phyloP scores from a whole-genome alignment of 2,113 vertebrate genomes.

The Cheilinus undulatus region DNA sequence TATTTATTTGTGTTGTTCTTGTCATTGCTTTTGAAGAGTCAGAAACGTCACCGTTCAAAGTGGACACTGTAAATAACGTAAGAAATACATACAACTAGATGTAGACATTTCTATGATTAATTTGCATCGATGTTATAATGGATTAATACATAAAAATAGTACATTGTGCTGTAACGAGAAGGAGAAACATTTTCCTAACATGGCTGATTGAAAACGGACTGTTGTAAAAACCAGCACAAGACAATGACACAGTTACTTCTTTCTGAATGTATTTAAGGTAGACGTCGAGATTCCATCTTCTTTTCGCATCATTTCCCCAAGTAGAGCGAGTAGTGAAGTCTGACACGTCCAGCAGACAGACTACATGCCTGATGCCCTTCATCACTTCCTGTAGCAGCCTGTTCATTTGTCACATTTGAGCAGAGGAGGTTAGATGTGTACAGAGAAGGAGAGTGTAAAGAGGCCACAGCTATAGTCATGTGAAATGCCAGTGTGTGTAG shows the following conservation, averaged over 20 bases:
- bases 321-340: slow-evolving; percentile 54
- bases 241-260: slow-evolving; percentile 84
- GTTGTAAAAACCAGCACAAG: slow-evolving; percentile 90
- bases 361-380: slow-evolving; percentile 43
- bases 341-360: slow-evolving; percentile 37
- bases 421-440: slow-evolving; percentile 17
- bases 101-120: slow-evolving; percentile 83
- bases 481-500: slow-evolving; percentile 46
- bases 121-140: slow-evolving; percentile 82
- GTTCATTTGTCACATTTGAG: slow-evolving; percentile 38
- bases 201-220: slow-evolving; percentile 90
- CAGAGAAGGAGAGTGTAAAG: slow-evolving; percentile 27
- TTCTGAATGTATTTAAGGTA: slow-evolving; percentile 88
- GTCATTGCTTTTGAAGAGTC: slow-evolving; percentile 81
- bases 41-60: slow-evolving; percentile 78
- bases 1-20: slow-evolving; percentile 84
- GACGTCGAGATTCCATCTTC: slow-evolving; percentile 77
- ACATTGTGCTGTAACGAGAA: slow-evolving; percentile 84
- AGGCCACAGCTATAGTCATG: slow-evolving; percentile 41
- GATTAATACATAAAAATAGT: slow-evolving; percentile 75
- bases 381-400: slow-evolving; percentile 66
- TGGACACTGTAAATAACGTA: slow-evolving; percentile 82
- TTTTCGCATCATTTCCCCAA: slow-evolving; percentile 59
- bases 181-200: slow-evolving; percentile 86
- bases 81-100: slow-evolving; percentile 72